Conservation (phyloP, 2,888 invertebrate genomes). For the Nymphalis urticae region DNA sequence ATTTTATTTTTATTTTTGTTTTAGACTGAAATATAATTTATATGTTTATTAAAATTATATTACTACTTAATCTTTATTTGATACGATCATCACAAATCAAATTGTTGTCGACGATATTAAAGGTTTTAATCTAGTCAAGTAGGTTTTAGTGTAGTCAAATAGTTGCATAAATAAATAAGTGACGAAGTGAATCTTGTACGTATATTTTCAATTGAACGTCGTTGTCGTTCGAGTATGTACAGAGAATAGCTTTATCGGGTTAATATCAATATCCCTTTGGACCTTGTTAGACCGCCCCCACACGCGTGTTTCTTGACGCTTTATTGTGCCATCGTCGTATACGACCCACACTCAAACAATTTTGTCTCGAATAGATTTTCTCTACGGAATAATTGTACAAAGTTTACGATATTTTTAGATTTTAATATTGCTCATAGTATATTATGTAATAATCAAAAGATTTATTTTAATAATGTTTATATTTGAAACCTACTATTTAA, state of each 20-base stretch:
- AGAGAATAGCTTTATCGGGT: constrained; percentile 25
- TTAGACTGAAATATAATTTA: too few relatives aligned
- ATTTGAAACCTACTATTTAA: background rate
- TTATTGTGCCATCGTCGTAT: constrained; percentile 43
- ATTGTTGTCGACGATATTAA: background rate
- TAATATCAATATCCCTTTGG: constrained; percentile 31
- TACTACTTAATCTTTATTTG: background rate
- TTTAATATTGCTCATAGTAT: background rate
- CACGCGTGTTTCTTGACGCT: constrained; percentile 40
- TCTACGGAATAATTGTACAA: constrained; percentile 4
- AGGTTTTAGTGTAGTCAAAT: too few relatives aligned
- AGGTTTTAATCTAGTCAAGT: too few relatives aligned
- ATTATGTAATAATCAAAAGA: background rate
- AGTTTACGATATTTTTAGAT: background rate
- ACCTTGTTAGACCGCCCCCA: constrained; percentile 42
- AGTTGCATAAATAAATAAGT: background rate
- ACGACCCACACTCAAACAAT: constrained; percentile 32
- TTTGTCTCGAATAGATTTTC: constrained; percentile 27
- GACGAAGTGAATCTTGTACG: background rate
- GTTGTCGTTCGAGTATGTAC: constrained; percentile 4
- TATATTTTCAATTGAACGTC: background rate
- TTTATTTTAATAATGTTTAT: background rate
- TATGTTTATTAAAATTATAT: background rate
- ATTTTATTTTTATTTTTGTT: too few relatives aligned
- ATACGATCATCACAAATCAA: background rate